Percentiles rank a stretch among this genome's conserved stretches.
Conservation (phyloP, 92 coral and sea anemone genomes). For the Epizoanthus ramosus region DNA sequence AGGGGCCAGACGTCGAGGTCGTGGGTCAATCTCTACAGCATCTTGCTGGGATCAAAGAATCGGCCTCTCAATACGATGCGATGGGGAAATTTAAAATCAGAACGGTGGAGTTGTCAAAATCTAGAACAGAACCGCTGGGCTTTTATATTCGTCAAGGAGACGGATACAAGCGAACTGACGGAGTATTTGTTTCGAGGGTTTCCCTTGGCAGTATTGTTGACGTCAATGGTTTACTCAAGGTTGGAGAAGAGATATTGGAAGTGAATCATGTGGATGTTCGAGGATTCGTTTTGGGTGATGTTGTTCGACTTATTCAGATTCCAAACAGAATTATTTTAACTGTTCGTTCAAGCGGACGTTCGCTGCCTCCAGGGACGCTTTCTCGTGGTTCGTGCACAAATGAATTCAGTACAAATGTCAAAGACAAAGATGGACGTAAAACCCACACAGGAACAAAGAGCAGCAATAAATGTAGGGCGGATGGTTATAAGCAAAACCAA, state of each 20-base stretch:
- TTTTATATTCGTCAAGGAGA: constrained; percentile 91
- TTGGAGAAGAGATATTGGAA: constrained; percentile 91
- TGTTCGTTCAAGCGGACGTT: constrained; percentile 33
- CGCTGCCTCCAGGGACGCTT: constrained; percentile 20
- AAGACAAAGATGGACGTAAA: constrained; percentile 26
- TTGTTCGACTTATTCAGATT: constrained; percentile 91
- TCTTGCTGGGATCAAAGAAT: constrained; percentile 40
- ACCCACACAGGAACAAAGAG: constrained; percentile 30
- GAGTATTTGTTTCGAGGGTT: constrained; percentile 89
- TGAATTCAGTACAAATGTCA: not conserved
- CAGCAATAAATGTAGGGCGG: constrained; percentile 23
- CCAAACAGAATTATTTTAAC: constrained; percentile 80
- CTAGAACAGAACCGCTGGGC: constrained; percentile 80
- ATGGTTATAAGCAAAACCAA: constrained; percentile 38
- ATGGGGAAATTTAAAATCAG: constrained; percentile 26
- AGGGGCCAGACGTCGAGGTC: constrained; percentile 4
- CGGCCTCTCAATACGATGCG: not conserved
- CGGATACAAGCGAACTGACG: constrained; percentile 60
- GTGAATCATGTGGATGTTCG: constrained; percentile 76
- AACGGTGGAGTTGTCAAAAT: constrained; percentile 73
- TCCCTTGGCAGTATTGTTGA: constrained; percentile 84
- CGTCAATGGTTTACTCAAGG: constrained; percentile 64
- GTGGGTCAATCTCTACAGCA: constrained; percentile 32
- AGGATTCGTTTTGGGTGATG: constrained; percentile 79
- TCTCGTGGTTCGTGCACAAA: not conserved